phyloP scores from a whole-genome alignment of 2,888 invertebrate genomes.

The Opisthograptis luteolata region DNA sequence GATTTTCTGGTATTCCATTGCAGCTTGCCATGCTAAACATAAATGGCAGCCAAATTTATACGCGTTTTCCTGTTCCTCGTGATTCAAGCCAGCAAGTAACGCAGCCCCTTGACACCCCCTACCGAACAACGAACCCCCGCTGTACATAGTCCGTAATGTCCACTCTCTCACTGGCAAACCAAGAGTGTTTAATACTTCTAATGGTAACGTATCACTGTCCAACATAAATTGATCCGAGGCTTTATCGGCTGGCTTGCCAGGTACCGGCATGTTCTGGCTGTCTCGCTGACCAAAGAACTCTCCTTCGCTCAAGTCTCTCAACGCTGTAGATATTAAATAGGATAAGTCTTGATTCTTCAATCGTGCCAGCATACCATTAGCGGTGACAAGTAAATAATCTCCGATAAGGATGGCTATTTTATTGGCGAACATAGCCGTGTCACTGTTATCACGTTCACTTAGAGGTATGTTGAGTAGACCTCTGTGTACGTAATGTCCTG shows the following conservation, averaged over 20 bases:
- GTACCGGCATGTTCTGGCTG: slow-evolving; percentile 89
- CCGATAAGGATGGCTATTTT: slow-evolving; percentile 94
- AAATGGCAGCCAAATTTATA: slow-evolving; percentile 92
- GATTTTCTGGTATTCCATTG: slow-evolving; percentile 66
- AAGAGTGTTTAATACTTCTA: slow-evolving; percentile 63
- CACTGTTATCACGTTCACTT: slow-evolving; percentile 80
- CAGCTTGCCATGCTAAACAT: slow-evolving; percentile 92
- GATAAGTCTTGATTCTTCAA: slow-evolving; percentile 89
- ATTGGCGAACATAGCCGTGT: slow-evolving; percentile 93
- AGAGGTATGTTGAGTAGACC: slow-evolving; percentile 76
- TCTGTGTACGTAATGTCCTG: slow-evolving; percentile 92
- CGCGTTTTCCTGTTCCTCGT: slow-evolving; percentile 88
- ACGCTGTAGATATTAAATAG: slow-evolving; percentile 91
- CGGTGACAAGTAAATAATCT: slow-evolving; percentile 92
- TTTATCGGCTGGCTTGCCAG: slow-evolving; percentile 81
- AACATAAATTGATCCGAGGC: slow-evolving; percentile 57
- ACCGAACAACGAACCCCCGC: slow-evolving; percentile 87
- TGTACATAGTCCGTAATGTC: slow-evolving; percentile 88
- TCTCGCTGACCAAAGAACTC: slow-evolving; percentile 92
- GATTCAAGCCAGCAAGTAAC: slow-evolving; percentile 87
- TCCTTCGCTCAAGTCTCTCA: slow-evolving; percentile 92
- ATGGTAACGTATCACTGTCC: slow-evolving; percentile 64
- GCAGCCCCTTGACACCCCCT: slow-evolving; percentile 93
- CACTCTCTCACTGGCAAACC: slow-evolving; percentile 88
- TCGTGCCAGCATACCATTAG: slow-evolving; percentile 91